Conservation (phyloP, 1,140 invertebrate genomes). For the Musca domestica region DNA sequence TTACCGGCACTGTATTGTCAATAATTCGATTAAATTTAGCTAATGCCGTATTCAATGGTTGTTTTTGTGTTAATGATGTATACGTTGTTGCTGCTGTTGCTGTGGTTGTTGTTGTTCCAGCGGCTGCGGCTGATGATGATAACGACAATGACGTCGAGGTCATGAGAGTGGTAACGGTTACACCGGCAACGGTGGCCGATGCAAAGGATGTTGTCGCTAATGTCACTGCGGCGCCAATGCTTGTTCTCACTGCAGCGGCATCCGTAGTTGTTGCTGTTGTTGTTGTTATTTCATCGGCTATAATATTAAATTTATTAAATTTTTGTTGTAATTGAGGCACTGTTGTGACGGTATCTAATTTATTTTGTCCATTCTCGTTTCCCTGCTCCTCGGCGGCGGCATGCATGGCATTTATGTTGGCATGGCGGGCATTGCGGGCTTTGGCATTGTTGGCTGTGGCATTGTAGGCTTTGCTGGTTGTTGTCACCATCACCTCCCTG, state of each 20-base stretch:
- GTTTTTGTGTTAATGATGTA: conserved; percentile 30
- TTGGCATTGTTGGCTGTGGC: conserved; percentile 27
- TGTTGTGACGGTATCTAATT: conserved; percentile 53
- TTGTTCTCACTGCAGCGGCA: not conserved
- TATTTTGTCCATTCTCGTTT: conserved; percentile 25
- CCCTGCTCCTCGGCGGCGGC: not conserved
- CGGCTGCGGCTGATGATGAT: not conserved
- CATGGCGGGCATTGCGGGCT: conserved; percentile 27
- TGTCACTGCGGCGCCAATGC: not conserved
- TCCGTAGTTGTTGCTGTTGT: conserved; percentile 13
- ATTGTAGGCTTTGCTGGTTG: too few species aligned
- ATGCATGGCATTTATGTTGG: too few species aligned
- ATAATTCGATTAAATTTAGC: conserved; percentile 54
- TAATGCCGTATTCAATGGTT: conserved; percentile 41
- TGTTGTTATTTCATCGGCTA: conserved; percentile 27
- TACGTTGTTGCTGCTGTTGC: conserved; percentile 31
- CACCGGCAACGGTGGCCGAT: conserved; percentile 8
- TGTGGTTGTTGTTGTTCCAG: not conserved
- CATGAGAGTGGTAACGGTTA: conserved; percentile 33
- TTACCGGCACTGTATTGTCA: conserved; percentile 40
- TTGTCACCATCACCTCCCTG: not conserved
- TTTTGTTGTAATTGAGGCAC: conserved; percentile 52
- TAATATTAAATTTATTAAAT: conserved; percentile 36
- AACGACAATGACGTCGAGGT: conserved; percentile 31
- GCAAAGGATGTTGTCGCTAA: conserved; percentile 7